Evolutionary conservation across 1,140 invertebrate species (phyloP).

Genomic region (Phenacoccus solenopsis): DNA sequence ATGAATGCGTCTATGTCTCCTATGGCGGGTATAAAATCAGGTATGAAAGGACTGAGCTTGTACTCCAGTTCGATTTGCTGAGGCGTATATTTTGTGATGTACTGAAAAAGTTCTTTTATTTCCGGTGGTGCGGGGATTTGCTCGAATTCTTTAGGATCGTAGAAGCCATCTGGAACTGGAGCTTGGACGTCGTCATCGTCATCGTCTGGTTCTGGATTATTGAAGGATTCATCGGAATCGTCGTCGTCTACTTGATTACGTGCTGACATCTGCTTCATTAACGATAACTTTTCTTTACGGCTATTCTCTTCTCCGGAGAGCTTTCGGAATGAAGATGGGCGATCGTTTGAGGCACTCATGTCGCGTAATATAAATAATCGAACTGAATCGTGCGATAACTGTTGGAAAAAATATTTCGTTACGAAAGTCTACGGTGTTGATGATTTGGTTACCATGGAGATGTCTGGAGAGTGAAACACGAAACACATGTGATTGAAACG

Average conservation of each 20-base stretch:
- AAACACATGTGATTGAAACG: no score
- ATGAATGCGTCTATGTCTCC: conserved; percentile 97
- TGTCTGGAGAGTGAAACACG: no score
- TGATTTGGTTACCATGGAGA: no score
- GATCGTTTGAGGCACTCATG: background rate
- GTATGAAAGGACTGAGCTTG: conserved; percentile 86
- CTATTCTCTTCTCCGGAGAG: background rate
- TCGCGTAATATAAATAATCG: no score
- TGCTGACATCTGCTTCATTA: background rate
- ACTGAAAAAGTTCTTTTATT: conserved; percentile 84
- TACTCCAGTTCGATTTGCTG: conserved; percentile 81
- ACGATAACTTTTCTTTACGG: background rate
- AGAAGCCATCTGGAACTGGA: background rate
- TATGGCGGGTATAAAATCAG: conserved; percentile 93
- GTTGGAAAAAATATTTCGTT: no score
- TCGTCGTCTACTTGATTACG: background rate
- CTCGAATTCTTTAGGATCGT: conserved; percentile 53
- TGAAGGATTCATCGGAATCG: background rate
- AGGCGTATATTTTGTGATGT: conserved; percentile 85
- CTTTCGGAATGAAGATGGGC: background rate
- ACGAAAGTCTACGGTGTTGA: no score
- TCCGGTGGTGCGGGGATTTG: conserved; percentile 68
- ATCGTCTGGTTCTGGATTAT: background rate
- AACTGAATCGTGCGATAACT: no score
- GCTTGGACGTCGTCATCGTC: background rate